A percentile compares a stretch with the other conserved stretches of the same genome.
These are phyloP conservation scores for Zaprionus obscuricornis DNA, from an alignment of 2,888 invertebrate species.

Conservation along the genomic window DNA sequence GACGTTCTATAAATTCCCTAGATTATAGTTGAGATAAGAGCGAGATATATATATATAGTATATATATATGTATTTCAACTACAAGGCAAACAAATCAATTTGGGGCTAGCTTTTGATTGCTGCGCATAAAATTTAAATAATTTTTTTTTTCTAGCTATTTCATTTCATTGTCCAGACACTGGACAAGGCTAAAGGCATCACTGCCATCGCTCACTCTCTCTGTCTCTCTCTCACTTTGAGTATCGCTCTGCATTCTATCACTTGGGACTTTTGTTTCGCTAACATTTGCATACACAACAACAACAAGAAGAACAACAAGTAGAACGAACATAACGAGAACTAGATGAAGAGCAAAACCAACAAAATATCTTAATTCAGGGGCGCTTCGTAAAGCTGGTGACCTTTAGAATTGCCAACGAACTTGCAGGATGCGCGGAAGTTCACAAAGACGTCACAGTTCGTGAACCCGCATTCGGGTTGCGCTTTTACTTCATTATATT, in stretches of 20 bases:
- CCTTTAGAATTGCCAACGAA: conserved; percentile 36
- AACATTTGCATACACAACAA: conserved; percentile 59
- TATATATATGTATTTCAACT: conserved; percentile 2
- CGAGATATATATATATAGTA: no score
- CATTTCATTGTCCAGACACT: conserved; percentile 44
- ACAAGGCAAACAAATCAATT: conserved; percentile 57
- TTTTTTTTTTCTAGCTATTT: conserved; percentile 43
- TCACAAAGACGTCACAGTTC: conserved; percentile 61
- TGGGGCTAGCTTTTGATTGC: conserved; percentile 43
- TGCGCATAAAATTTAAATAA: conserved; percentile 70
- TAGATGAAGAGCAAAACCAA: not conserved
- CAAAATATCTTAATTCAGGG: conserved; percentile 36
- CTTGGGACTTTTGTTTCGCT: conserved; percentile 44
- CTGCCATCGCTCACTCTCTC: no score
- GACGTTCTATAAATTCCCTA: not conserved
- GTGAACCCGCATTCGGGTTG: conserved; percentile 40
- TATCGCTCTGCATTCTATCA: no score
- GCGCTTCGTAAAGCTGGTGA: conserved; percentile 25
- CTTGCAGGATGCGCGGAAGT: conserved; percentile 50
- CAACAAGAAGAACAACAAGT: no score
- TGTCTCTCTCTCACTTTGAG: no score
- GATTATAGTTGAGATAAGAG: conserved; percentile 11
- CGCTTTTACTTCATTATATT: not conserved
- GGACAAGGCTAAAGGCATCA: no score
- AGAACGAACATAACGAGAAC: conserved; percentile 35